Evolutionary conservation across 2,888 invertebrate species (phyloP), one percentile per base, ranked within the genome.

Genomic region (Macrophya annulata): DNA sequence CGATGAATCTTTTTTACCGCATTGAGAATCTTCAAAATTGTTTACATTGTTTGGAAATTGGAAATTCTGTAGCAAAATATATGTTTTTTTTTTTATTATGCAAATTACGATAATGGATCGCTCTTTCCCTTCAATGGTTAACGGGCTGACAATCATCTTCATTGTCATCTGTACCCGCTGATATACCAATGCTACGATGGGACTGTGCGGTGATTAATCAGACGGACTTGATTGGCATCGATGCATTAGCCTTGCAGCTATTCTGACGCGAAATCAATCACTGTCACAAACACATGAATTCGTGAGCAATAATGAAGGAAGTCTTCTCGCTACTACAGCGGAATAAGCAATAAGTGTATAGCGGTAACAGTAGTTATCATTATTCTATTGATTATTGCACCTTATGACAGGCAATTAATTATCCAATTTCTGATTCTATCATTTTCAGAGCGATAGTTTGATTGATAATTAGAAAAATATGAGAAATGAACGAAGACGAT

Each of bases 71-170:
- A 8, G 40, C 15, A 25, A 5, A 43, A 4, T 48, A 15, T 6
- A 10, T 48, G 17, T 17, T 68, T 37, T 68, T 17, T 68, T 37
- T 68, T 62, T 5, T 25, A 62, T 25, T 12, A 62, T 21, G 62
- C 25, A 25, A n/a, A 55, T 55, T 17, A 55, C n/a, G n/a, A 55
- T n/a, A 55, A 55, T 62, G 25, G 25, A 62, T n/a, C 55, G 25
- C 5, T 77, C 9, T 43, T 37, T 77, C 12, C 21, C 4, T 37
- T 21, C n/a, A 4, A 48, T 74, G 43, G 43, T 12, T 43, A 17
- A 74, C 25, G 21, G 45, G 45, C 48, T 74, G 12, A 74, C 21
- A n/a, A 74, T 74, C 21, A 45, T 74, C 74, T 68, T 68, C 31
- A 68, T 68, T 68, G 37, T 17, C 15, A 4, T 68, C 15, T 68